These are phyloP conservation scores for Clostera curtula DNA, from an alignment of 2,888 invertebrate species.

Conservation along the genomic window DNA sequence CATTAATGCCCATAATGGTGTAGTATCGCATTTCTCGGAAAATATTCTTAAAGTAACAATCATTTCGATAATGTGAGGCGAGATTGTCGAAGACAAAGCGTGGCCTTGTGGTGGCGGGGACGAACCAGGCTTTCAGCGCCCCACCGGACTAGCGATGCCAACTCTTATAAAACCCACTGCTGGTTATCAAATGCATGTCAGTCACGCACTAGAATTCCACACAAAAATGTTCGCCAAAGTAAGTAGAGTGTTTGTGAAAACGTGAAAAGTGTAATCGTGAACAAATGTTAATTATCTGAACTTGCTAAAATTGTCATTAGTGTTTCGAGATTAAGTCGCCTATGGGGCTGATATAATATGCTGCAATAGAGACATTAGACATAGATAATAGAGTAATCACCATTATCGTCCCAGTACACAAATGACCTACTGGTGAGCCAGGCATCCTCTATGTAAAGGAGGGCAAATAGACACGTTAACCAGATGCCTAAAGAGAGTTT, in stretches of 20 bases:
- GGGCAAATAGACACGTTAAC: no score
- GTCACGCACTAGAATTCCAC: conserved; percentile 56
- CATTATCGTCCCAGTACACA: no score
- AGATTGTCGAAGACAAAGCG: conserved; percentile 65
- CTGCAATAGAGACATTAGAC: no score
- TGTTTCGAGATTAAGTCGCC: no score
- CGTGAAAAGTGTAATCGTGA: conserved; percentile 18
- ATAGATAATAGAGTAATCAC: no score
- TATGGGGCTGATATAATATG: no score
- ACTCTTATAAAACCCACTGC: conserved; percentile 68
- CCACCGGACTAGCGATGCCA: conserved; percentile 51
- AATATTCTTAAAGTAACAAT: conserved; percentile 59
- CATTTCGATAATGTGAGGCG: conserved; percentile 53
- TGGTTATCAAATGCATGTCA: conserved; percentile 59
- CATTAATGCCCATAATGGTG: conserved; percentile 39
- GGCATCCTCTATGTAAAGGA: no score
- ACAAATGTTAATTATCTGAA: conserved; percentile 2
- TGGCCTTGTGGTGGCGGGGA: conserved; percentile 55
- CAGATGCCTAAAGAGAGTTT: no score
- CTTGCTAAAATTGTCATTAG: no score
- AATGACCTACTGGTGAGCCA: no score
- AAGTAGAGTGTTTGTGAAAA: conserved; percentile 32
- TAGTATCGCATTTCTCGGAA: conserved; percentile 52
- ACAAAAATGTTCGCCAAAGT: conserved; percentile 67
- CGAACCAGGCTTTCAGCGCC: conserved; percentile 46